phyloP scores from a whole-genome alignment of 2,113 vertebrate genomes.

The Sylvilagus bachmani region DNA sequence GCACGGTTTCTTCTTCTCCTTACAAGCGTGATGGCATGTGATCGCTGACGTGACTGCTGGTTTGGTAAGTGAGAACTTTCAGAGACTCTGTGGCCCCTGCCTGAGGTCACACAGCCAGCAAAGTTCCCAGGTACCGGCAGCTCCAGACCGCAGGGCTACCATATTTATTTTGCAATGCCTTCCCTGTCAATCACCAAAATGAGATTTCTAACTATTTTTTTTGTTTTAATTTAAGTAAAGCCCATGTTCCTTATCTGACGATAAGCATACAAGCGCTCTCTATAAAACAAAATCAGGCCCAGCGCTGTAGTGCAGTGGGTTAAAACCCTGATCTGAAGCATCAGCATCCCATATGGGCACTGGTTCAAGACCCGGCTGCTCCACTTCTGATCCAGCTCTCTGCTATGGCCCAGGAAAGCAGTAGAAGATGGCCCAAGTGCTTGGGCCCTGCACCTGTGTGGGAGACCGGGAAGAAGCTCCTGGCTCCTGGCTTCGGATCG shows the following conservation, averaged over 20 bases:
- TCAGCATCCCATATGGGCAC: too few species aligned
- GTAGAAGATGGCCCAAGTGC: too few species aligned
- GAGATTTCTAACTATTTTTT: neutral
- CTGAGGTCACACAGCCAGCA: neutral
- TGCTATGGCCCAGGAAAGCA: too few species aligned
- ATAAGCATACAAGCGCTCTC: neutral
- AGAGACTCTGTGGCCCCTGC: neutral
- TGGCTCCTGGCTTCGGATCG: too few species aligned
- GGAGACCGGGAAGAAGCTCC: too few species aligned
- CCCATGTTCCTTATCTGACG: neutral
- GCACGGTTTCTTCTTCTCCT: neutral
- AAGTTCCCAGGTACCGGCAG: neutral
- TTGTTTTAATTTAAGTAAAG: neutral
- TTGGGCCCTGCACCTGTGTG: too few species aligned
- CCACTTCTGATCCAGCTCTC: too few species aligned
- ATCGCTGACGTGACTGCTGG: neutral
- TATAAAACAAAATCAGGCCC: neutral
- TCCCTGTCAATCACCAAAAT: neutral
- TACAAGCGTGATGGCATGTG: neutral
- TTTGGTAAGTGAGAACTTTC: slow-evolving; percentile 5
- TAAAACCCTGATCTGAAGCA: too few species aligned
- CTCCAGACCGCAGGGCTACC: neutral
- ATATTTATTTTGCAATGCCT: neutral
- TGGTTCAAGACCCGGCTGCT: too few species aligned
- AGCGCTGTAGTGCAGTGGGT: too few species aligned